Base-by-base conservation (phyloP, 2,113 vertebrate genomes). In the Lanius collurio region DNA sequence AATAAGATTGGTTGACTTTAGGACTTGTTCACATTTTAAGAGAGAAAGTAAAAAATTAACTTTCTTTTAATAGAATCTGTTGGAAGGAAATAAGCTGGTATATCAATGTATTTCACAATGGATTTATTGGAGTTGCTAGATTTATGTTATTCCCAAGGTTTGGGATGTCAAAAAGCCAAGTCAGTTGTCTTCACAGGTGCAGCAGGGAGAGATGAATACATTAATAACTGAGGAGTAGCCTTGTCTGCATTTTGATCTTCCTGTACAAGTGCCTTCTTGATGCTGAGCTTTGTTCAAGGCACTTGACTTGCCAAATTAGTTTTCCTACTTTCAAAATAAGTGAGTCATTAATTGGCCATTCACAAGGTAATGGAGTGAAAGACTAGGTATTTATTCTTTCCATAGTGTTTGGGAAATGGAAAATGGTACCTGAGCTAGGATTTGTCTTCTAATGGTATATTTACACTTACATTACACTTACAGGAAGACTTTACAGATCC, bases 401-500 rank as follows among this genome's bases (percentile, higher is more conserved):
- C 41, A 47, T n/a, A n/a, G 26, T 52, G 39, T 65, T 47, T 84
- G 44, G 49, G 63, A 89, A 79, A 79, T 56, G 24, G 76, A 7
- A 62, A 79, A 39, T 26, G 20, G 3, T 53, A 28, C 17, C 23
- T 50, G 50, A 76, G 19, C 31, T 67, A 46, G 50, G 10, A 24
- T 69, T 69, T 93, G 42, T 62, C 42, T 79, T 77, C 74, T 92
- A 56, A 77, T 65, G 15, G 14, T 74, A 8, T 70, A 20, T 89
- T n/a, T n/a, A n/a, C n/a, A n/a, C n/a, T n/a, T n/a, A n/a, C n/a
- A n/a, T n/a, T n/a, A n/a, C 83, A 52, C 84, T 87, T 76, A 46
- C 13, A 98, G 98, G 98, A 98, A 73, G 98, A 98, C 28, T 95
- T 98, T 52, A 46, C 93, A 55, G 97, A 98, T 91, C 92, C 91